Conservation (phyloP, 1,140 invertebrate genomes). For the Ceratoteleas bidentatus region DNA sequence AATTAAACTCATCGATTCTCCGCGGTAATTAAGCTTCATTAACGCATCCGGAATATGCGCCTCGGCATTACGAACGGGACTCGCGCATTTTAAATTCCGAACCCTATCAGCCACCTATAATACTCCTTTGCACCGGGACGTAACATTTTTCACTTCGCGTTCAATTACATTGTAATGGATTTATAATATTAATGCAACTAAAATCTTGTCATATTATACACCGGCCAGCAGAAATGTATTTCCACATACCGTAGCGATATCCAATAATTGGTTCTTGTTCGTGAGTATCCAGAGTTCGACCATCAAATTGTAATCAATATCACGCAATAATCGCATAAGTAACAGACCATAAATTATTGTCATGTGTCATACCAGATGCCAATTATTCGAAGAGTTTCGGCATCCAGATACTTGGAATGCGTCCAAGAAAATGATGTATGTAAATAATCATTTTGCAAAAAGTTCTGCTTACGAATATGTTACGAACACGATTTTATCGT, state of each 20-base stretch:
- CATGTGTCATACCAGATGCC: constrained; percentile 55
- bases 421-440: constrained; percentile 47
- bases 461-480: constrained; percentile 5
- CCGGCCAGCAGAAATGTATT: constrained; percentile 37
- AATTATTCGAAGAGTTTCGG: constrained; percentile 53
- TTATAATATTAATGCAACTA: constrained; percentile 38
- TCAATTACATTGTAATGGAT: constrained; percentile 26
- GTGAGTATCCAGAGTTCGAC: constrained; percentile 45
- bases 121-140: neutral
- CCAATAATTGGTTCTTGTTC: constrained; percentile 55
- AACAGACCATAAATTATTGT: constrained; percentile 61
- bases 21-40: too few species aligned
- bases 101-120: neutral
- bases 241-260: constrained; percentile 45
- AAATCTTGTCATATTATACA: constrained; percentile 41
- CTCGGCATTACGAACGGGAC: too few species aligned
- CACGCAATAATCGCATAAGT: constrained; percentile 59
- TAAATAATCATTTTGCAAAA: constrained; percentile 37
- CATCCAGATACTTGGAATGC: constrained; percentile 34
- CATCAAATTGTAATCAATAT: constrained; percentile 61
- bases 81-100: neutral
- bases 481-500: too few species aligned
- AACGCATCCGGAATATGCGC: too few species aligned
- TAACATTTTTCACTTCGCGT: neutral
- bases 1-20: too few species aligned